Evolutionary conservation across 1,140 invertebrate species (phyloP).

Genomic region (Drosophila nasuta): DNA sequence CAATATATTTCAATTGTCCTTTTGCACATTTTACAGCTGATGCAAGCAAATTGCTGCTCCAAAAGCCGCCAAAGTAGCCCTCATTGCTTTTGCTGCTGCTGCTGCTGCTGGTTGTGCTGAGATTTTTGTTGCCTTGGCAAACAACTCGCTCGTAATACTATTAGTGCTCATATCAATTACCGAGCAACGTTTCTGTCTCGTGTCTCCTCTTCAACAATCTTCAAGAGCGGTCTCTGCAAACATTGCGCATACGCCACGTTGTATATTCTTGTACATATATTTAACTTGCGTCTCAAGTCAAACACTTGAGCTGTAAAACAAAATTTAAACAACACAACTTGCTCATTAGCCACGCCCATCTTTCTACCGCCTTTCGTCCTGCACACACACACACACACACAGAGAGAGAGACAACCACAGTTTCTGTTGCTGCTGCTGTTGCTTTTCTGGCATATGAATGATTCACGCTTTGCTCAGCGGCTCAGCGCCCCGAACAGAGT

Average conservation of each 20-base stretch:
- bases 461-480: constrained; percentile 42
- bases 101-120: neutral
- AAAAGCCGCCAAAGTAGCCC: constrained; percentile 19
- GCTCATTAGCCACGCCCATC: constrained; percentile 61
- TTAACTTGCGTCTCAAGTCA: constrained; percentile 64
- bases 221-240: constrained; percentile 26
- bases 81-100: neutral
- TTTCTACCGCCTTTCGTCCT: neutral
- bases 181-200: constrained; percentile 13
- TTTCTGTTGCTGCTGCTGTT: neutral
- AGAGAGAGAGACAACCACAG: neutral
- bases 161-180: constrained; percentile 74
- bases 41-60: constrained; percentile 40
- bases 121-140: constrained; percentile 33
- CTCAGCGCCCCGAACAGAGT: constrained; percentile 47
- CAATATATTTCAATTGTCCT: constrained; percentile 32
- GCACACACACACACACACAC: constrained; percentile 6
- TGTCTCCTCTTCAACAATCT: neutral
- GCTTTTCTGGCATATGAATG: constrained; percentile 36
- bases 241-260: constrained; percentile 56
- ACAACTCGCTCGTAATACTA: constrained; percentile 55
- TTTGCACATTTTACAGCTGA: constrained; percentile 34
- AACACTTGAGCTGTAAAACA: constrained; percentile 63
- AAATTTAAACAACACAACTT: constrained; percentile 48
- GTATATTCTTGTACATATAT: constrained; percentile 11